Conservation (phyloP, 2,888 invertebrate genomes). For the Automeris io region DNA sequence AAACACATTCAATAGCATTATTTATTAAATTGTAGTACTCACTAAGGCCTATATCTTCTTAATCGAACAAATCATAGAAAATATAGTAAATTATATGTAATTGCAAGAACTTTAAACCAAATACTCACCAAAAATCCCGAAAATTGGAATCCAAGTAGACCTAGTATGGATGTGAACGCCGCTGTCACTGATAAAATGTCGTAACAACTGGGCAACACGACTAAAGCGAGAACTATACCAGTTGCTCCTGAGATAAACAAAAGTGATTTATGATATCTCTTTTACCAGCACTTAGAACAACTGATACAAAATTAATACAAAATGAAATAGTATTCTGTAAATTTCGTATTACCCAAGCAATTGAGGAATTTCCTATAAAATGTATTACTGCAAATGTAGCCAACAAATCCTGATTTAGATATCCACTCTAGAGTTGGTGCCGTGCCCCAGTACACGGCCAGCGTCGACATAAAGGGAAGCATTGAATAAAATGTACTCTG, state of each 20-base stretch:
- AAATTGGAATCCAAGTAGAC: slow-evolving; percentile 46
- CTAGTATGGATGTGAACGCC: slow-evolving; percentile 32
- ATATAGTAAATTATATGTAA: too few species aligned
- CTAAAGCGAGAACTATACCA: slow-evolving; percentile 41
- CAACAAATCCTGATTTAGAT: slow-evolving; percentile 32
- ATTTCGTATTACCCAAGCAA: slow-evolving; percentile 37
- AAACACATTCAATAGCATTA: too few species aligned
- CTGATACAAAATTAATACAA: neutral
- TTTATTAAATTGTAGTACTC: too few species aligned
- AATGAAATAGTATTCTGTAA: neutral
- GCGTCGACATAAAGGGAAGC: slow-evolving; percentile 38
- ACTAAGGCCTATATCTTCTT: too few species aligned
- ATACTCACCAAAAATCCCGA: slow-evolving; percentile 54
- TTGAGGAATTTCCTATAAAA: slow-evolving; percentile 52
- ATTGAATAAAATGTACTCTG: slow-evolving; percentile 40
- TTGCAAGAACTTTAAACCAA: too few species aligned
- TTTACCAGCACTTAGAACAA: too few species aligned
- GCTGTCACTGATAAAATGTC: slow-evolving; percentile 17
- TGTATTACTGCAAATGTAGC: slow-evolving; percentile 38
- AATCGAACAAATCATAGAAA: too few species aligned
- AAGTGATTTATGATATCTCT: too few species aligned
- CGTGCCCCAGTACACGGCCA: slow-evolving; percentile 28
- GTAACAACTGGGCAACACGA: slow-evolving; percentile 33
- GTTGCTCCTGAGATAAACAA: slow-evolving; percentile 37
- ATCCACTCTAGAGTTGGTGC: slow-evolving; percentile 42